These are phyloP conservation scores for Thryonomys swinderianus DNA, from an alignment of 2,113 vertebrate genomes.

Conservation along the genomic window DNA sequence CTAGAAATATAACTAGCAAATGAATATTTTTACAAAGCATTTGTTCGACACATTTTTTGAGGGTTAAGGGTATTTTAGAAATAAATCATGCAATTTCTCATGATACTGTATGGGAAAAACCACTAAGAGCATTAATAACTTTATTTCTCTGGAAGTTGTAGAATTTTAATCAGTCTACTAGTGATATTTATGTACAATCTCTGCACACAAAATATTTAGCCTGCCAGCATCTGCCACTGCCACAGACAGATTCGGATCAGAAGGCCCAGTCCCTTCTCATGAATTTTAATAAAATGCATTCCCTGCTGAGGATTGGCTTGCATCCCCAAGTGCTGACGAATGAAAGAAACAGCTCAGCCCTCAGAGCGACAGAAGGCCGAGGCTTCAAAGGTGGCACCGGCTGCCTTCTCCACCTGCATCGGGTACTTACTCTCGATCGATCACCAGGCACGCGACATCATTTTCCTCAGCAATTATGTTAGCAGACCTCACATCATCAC, in stretches of 20 bases:
- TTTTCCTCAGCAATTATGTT: slow-evolving; percentile 94
- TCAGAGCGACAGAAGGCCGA: slow-evolving; percentile 40
- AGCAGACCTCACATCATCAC: slow-evolving; percentile 96
- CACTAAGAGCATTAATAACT: background rate
- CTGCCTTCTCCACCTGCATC: background rate
- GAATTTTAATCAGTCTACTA: slow-evolving; percentile 59
- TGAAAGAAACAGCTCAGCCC: slow-evolving; percentile 52
- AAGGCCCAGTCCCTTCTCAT: slow-evolving; percentile 63
- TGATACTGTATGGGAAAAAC: background rate
- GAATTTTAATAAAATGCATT: slow-evolving; percentile 72
- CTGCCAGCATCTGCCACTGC: slow-evolving; percentile 65
- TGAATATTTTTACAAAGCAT: background rate
- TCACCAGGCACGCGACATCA: slow-evolving; percentile 93
- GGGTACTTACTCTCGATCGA: slow-evolving; percentile 95
- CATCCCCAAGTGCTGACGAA: slow-evolving; percentile 55
- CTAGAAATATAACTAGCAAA: background rate
- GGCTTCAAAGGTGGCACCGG: background rate
- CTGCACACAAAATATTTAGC: slow-evolving; percentile 78
- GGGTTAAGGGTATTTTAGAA: slow-evolving; percentile 21
- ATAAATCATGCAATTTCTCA: slow-evolving; percentile 35
- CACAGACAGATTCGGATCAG: slow-evolving; percentile 69
- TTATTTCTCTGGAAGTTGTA: slow-evolving; percentile 39
- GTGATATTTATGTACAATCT: slow-evolving; percentile 74
- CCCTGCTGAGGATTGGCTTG: slow-evolving; percentile 55
- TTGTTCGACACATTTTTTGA: slow-evolving; percentile 27